Base-by-base conservation (phyloP, 2,888 invertebrate genomes). In the Mimumesa dahlbomi region DNA sequence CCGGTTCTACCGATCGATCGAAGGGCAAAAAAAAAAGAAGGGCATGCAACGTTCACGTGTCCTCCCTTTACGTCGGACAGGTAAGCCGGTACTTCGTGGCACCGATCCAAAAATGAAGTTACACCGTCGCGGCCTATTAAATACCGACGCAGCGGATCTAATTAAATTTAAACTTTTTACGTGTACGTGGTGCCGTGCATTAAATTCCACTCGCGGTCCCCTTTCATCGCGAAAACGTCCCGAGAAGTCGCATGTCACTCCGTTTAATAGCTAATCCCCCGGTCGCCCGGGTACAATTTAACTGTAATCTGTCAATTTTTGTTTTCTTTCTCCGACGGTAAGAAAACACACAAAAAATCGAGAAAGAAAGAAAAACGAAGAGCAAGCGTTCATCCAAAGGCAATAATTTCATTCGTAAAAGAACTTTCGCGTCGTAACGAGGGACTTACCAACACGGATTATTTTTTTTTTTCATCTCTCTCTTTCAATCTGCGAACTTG, bases 161-260 rank as follows among this genome's bases (percentile, higher is more conserved):
- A 79, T 79, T 79, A 77, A 79, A 79, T 75, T 73, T 81, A 73
- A 66, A 54, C n/a, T 62, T 69, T 75, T 70, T 72, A 62, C 50
- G 46, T 43, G 43, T 36, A 18, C 21, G 31, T 52, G 45, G 9
- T 25, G 18, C 36, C 53, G 54, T 43, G 64, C 77, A 59, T 72
- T 71, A 69, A 68, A 65, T 77, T 74, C 66, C 78, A 49, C 61
- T 62, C 42, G 54, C 46, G 54, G 64, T 61, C 61, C 57, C 64
- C 59, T 68, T 73, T 69, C 69, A 56, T 59, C 71, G 73, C 42
- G 72, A 43, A 57, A 75, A 69, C 57, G 48, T 57, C 54, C 57
- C 59, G 65, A 77, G 75, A 82, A 83, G 79, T 77, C 69, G 75
- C 81, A 53, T 71, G 81, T 84, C 84, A 84, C 78, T 72, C 73